Evolutionary conservation across 2,888 invertebrate genomes (phyloP), one percentile per base, ranked within the genome.

Genomic region (Bugulina stolonifera): DNA sequence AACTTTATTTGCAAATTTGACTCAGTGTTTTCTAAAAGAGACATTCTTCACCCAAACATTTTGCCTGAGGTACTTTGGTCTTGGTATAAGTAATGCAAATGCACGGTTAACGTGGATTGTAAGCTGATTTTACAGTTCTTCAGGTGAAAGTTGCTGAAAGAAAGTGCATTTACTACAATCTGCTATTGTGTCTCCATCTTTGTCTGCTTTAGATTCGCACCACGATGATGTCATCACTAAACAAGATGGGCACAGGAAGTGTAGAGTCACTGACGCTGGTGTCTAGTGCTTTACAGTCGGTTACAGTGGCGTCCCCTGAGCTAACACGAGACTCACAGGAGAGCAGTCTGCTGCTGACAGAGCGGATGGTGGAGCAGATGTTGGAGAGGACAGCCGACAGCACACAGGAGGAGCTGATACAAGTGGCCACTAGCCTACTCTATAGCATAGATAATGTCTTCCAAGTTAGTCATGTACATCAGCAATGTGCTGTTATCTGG

Each of bases 151-250:
- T n/a, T n/a, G n/a, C n/a, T n/a, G n/a, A n/a, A n/a, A n/a, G n/a
- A n/a, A n/a, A n/a, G n/a, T n/a, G n/a, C n/a, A n/a, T n/a, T n/a
- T n/a, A n/a, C n/a, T n/a, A n/a, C n/a, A n/a, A n/a, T n/a, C n/a
- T n/a, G n/a, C n/a, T n/a, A n/a, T n/a, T n/a, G n/a, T n/a, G n/a
- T n/a, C n/a, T n/a, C n/a, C n/a, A n/a, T n/a, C n/a, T n/a, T n/a
- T n/a, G n/a, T n/a, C n/a, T n/a, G n/a, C n/a, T 72, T 1, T 54
- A 76, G 76, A 54, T 74, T 35, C 69, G 72, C n/a, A 71, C 69
- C 5, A 58, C 73, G 43, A 77, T 77, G 73, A 72, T 75, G 1
- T 52, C 72, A n/a, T 74, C 75, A n/a, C 58, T 77, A 10, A 35
- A 69, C 29, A 72, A 72, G 5, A 58, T 75, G 10, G 76, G 77